Percentiles rank a stretch among this genome's conserved stretches.
phyloP scores from a whole-genome alignment of 2,797 vertebrate genomes.

The Molossus alvarezi region DNA sequence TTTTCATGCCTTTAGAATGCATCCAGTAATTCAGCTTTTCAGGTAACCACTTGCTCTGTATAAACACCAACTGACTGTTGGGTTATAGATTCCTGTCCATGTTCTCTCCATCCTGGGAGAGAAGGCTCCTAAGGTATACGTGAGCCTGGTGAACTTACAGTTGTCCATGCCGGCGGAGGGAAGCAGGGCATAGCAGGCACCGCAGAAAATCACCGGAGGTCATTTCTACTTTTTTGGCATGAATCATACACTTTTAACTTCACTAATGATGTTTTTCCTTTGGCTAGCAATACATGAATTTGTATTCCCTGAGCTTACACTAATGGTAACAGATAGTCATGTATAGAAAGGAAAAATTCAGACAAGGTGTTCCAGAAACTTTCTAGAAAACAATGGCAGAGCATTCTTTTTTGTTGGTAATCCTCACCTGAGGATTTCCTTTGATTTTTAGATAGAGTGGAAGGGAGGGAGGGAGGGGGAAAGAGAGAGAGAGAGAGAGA shows the following conservation, averaged over 20 bases:
- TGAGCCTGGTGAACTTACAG: not conserved
- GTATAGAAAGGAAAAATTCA: not conserved
- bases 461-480: too few relatives aligned
- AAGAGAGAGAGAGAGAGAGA: too few relatives aligned
- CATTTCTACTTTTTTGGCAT: slow-evolving; percentile 59
- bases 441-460: too few relatives aligned
- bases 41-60: not conserved
- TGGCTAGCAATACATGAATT: slow-evolving; percentile 62
- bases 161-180: slow-evolving; percentile 26
- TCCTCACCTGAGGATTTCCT: too few relatives aligned
- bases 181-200: not conserved
- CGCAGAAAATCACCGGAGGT: not conserved
- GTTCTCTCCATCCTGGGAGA: not conserved
- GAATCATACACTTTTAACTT: slow-evolving; percentile 70
- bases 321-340: not conserved
- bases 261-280: slow-evolving; percentile 51
- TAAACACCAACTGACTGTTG: not conserved
- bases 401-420: not conserved
- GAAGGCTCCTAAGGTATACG: not conserved
- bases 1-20: slow-evolving; percentile 9
- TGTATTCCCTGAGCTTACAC: slow-evolving; percentile 20
- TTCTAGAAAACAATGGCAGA: not conserved
- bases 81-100: slow-evolving; percentile 23
- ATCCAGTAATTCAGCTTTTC: slow-evolving; percentile 9
- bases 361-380: not conserved